Conservation (phyloP, 2,797 vertebrate species). For the Sebastes umbrosus region DNA sequence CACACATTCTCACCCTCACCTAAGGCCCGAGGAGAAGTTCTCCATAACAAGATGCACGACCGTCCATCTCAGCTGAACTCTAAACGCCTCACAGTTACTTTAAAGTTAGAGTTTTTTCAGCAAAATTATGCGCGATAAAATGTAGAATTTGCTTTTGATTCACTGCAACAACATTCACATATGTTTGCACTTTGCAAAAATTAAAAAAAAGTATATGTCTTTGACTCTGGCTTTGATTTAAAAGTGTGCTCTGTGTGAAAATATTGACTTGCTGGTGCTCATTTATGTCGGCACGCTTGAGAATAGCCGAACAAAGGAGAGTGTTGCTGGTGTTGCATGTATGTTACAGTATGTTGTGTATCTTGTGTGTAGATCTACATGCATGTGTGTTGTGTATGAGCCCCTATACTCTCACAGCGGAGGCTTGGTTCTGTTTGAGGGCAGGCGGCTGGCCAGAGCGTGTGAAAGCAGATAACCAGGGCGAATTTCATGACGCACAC, state of each 20-base stretch:
- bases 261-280: conserved; percentile 24
- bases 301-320: not conserved
- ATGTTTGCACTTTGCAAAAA: not conserved
- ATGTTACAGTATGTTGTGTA: conserved; percentile 2
- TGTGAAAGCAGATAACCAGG: conserved; percentile 82
- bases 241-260: conserved; percentile 22
- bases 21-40: conserved; percentile 56
- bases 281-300: not conserved
- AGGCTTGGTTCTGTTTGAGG: conserved; percentile 54
- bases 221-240: not conserved
- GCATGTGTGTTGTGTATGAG: conserved; percentile 18
- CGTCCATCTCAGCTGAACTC: not conserved
- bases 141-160: not conserved
- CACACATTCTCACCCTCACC: conserved; percentile 82
- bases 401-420: conserved; percentile 27
- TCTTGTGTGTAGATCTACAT: not conserved
- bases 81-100: not conserved
- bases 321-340: not conserved
- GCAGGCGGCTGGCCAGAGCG: conserved; percentile 69
- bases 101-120: not conserved
- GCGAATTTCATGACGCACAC: conserved; percentile 77
- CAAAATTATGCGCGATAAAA: not conserved
- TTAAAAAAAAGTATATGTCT: not conserved
- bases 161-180: not conserved
- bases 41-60: conserved; percentile 47